These are phyloP conservation scores for Diachasma alloeum DNA, from an alignment of 1,140 invertebrate genomes.

Conservation along the genomic window DNA sequence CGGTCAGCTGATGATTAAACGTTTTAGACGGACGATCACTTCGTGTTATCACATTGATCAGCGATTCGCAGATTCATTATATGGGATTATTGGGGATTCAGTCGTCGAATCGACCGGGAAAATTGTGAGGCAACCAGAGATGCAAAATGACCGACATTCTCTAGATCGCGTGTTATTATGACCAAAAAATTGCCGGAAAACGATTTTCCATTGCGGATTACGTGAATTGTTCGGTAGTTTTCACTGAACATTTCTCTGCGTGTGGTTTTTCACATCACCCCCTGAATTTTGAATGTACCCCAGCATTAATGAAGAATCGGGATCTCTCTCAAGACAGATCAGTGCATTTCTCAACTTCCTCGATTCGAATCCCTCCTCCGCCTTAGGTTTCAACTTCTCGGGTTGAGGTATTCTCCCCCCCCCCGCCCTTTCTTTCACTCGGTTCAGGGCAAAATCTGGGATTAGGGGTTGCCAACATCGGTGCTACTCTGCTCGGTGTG, in stretches of 20 bases:
- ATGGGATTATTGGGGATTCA: background rate
- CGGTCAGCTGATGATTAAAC: background rate
- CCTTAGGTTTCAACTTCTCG: background rate
- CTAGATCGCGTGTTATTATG: no score
- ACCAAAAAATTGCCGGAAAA: no score
- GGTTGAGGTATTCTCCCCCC: slow-evolving; percentile 32
- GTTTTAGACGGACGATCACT: background rate
- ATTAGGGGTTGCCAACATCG: background rate
- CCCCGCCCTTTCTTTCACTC: slow-evolving; percentile 19
- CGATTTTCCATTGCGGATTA: no score
- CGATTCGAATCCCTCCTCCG: background rate
- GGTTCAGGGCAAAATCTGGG: background rate
- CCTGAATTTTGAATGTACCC: no score
- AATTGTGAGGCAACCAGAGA: no score
- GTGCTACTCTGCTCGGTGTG: background rate
- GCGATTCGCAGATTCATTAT: background rate
- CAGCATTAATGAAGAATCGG: no score
- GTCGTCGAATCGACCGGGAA: background rate
- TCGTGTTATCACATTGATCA: background rate
- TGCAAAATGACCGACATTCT: no score
- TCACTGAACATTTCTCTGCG: no score
- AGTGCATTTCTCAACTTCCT: background rate
- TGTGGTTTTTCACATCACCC: no score
- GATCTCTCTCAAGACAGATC: background rate
- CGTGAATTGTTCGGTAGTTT: no score